Evolutionary conservation across 2,888 invertebrate species (phyloP).

Genomic region (Drosophila crucigera): DNA sequence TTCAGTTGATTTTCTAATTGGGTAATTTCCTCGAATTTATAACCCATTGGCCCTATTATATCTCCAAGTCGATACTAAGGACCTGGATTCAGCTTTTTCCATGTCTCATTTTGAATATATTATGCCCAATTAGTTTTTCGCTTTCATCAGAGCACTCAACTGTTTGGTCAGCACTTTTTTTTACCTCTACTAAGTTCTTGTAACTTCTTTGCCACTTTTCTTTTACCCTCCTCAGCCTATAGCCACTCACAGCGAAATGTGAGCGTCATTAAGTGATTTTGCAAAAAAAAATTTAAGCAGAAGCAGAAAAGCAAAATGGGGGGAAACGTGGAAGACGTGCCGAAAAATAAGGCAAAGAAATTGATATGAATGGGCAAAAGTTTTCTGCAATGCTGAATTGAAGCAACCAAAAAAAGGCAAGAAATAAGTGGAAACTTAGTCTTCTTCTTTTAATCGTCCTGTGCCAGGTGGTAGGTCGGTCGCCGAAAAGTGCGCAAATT

Average conservation of each 20-base stretch:
- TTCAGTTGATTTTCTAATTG: background rate
- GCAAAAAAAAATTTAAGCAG: constrained; percentile 35
- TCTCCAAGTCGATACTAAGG: background rate
- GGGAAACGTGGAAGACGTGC: constrained; percentile 13
- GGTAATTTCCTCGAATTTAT: background rate
- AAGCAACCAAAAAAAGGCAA: constrained; percentile 18
- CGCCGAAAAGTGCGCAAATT: constrained; percentile 63
- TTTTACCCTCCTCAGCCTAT: background rate
- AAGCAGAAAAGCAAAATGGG: background rate
- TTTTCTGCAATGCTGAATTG: constrained; percentile 57
- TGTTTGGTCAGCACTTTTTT: constrained; percentile 59
- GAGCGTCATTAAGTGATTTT: constrained; percentile 66
- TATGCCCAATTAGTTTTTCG: constrained; percentile 45
- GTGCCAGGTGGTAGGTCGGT: constrained; percentile 53
- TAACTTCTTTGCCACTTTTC: constrained; percentile 34
- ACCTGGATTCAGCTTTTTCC: background rate
- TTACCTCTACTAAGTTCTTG: constrained; percentile 47
- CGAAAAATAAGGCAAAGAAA: constrained; percentile 65
- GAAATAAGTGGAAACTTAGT: constrained; percentile 45
- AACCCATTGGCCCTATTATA: background rate
- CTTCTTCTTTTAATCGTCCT: constrained; percentile 14
- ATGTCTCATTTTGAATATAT: constrained; percentile 43
- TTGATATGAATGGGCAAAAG: constrained; percentile 73
- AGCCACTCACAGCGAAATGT: constrained; percentile 28
- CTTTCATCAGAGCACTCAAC: constrained; percentile 19